phyloP scores from a whole-genome alignment of 2,113 vertebrate species.

The Nibea albiflora region DNA sequence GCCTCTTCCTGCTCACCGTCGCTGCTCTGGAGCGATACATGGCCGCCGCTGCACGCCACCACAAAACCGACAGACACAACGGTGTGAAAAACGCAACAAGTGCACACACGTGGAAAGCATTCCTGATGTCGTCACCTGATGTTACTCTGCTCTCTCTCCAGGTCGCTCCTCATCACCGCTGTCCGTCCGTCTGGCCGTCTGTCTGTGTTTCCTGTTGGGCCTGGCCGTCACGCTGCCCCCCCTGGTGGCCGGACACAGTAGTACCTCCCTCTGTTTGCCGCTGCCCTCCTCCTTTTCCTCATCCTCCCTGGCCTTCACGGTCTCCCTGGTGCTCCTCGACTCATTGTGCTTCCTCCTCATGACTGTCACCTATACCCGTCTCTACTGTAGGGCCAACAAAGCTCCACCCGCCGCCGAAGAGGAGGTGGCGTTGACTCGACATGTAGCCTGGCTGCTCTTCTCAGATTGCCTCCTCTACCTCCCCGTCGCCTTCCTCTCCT shows the following conservation, averaged over 20 bases:
- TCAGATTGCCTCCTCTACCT: conserved; percentile 94
- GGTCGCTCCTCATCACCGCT: conserved; percentile 4
- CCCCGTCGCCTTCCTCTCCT: conserved; percentile 92
- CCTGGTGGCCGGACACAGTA: conserved; percentile 83
- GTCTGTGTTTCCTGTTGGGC: conserved; percentile 80
- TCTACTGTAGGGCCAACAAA: conserved; percentile 85
- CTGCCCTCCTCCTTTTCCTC: conserved; percentile 81
- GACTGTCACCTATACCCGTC: conserved; percentile 89
- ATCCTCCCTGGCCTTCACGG: conserved; percentile 85
- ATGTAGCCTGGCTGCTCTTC: conserved; percentile 93
- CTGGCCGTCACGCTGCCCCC: conserved; percentile 87
- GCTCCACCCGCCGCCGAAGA: conserved; percentile 72
- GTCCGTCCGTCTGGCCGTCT: conserved; percentile 40
- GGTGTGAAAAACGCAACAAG: conserved; percentile 37
- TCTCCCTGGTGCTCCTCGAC: conserved; percentile 91
- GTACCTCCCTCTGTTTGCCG: conserved; percentile 90
- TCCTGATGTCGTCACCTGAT: too few relatives aligned
- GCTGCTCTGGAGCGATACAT: conserved; percentile 88
- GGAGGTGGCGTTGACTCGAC: conserved; percentile 90
- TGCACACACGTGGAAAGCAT: background rate
- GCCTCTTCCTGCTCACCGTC: conserved; percentile 91
- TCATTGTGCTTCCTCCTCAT: conserved; percentile 92
- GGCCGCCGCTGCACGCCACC: background rate
- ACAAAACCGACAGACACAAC: conserved; percentile 6
- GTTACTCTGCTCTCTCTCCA: conserved; percentile 1